Evolutionary conservation across 2,113 vertebrate species (phyloP), one percentile per base, ranked within the genome.

Genomic region (Elephantulus edwardii): DNA sequence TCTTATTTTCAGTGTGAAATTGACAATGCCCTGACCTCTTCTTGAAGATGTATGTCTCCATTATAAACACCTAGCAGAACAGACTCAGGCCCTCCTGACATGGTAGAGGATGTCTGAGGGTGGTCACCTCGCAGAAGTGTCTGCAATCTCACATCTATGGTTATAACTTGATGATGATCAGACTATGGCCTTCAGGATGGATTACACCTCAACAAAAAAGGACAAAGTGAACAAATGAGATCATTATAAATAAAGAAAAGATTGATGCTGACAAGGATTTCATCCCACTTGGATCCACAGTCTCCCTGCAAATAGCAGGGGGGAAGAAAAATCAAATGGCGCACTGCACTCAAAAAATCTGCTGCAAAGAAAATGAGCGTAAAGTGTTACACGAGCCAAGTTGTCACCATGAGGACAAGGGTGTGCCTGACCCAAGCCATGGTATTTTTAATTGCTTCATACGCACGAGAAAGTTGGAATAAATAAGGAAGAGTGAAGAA

Each of bases 61-160:
- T 17, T 20, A 7, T 0, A 11, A 46, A 26, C 6, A 9, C 7
- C 11, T 1, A 22, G 5, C 0, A 35, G 54, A 33, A 76, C 14
- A 60, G 72, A 17, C 8, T 52, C 1, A 1, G 66, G 62, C 28
- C 33, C 40, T 19, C 19, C 30, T 0, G 0, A 60, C 19, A 3
- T 1, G 66, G 56, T 3, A 22, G 54, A 38, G 54, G 80, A 33
- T 33, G 48, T 75, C 75, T 56, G 58, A 30, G 9, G 40, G 24
- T 8, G 11, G 44, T 46, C 8, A 26, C 9, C 17, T 11, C 46
- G 19, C 16, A 40, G 22, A 44, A 28, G 38, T 28, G 20, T 16
- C 64, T 17, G 3, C 2, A 44, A 14, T 58, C 66, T 72, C 86
- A 66, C 0, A 22, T 2, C 22, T 17, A 8, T 24, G 35, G 22